Base-by-base conservation (phyloP, 2,888 invertebrate genomes). In the Caenorhabditis becei region DNA sequence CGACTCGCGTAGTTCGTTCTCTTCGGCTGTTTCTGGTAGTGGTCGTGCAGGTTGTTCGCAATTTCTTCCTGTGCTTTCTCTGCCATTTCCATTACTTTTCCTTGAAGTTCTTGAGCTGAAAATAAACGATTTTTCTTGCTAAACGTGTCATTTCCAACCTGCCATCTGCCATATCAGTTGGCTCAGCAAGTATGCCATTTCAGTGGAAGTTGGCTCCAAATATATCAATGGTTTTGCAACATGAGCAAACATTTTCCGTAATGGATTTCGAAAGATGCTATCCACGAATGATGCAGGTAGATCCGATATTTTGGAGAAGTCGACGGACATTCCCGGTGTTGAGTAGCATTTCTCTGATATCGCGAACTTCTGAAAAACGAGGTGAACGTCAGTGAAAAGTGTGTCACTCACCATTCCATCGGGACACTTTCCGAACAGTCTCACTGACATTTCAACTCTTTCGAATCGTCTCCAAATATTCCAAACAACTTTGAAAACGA, bases 401-500 rank as follows among this genome's bases (percentile, higher is more conserved):
- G 74, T n/a, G n/a, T n/a, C 28, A 23, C 26, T n/a, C 10, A 77
- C 37, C 10, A 41, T 41, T 1, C n/a, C 20, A 3, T 37, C 58
- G 0, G 58, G 32, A 3, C 67, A 11, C 16, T 14, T 32, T 23
- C 77, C 84, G 47, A 66, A 84, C 37, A 84, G 20, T 44, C 67
- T 49, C 2, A 82, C 69, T 0, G 84, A 82, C 70, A 82, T 78
- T 18, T 82, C 77, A 14, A 79, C 66, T 14, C 80, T 14, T 18
- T 84, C 84, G n/a, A 84, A 67, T 26, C 84, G 41, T 47, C 78
- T 49, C 77, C 82, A 84, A 1, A 75, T 53, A 20, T 69, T 78
- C 84, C 84, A 84, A 1, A 80, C 67, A 1, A 77, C 63, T 70
- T 82, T 82, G 67, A 82, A 84, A 23, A 84, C 61, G 18, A 54